Base-by-base conservation (phyloP, 2,113 vertebrate species). In the Cygnus buccinator region DNA sequence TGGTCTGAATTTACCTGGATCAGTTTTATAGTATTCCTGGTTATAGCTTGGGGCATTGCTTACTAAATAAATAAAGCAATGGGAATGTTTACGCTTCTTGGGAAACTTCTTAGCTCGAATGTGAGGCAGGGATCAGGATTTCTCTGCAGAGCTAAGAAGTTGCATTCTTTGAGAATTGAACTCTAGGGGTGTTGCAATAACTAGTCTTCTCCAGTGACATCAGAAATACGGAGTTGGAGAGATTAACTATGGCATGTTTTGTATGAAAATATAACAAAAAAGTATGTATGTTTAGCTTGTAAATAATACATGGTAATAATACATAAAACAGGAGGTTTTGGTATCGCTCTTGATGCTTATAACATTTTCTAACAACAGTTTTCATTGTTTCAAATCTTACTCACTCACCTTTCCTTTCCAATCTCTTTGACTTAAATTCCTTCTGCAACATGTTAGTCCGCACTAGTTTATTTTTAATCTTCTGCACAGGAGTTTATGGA, bases 241-340 rank as follows among this genome's bases (percentile, higher is more conserved):
- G 55, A 62, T 8, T 94, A 88, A 19, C 19, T 86, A 21, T 54
- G 83, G n/a, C 59, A 3, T 75, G 87, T 93, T 91, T 94, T 92
- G 74, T 77, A 58, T 95, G 84, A 79, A 62, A 84, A 87, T 87
- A 31, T 10, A 82, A 81, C 37, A 94, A 95, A 95, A 94, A 95
- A 6, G 11, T 55, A 2, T 66, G 39, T 10, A 25, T 82, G 89
- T 72, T 89, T 67, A 72, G 37, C 41, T 39, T 41, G 62, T 63
- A 28, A 39, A 39, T 63, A 63, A 63, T 39, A 37, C 35, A 39
- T 63, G 23, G 26, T 71, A 52, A 37, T 35, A 52, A 29, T 52
- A 28, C 25, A 29, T 72, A 28, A 72, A 71, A 46, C n/a, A 72
- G 39, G 35, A 68, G 21, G 29, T 44, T 20, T 20, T 55, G 65